Evolutionary conservation across 2,888 invertebrate species (phyloP), one percentile per base, ranked within the genome.

Genomic region (Pheosia gnoma): DNA sequence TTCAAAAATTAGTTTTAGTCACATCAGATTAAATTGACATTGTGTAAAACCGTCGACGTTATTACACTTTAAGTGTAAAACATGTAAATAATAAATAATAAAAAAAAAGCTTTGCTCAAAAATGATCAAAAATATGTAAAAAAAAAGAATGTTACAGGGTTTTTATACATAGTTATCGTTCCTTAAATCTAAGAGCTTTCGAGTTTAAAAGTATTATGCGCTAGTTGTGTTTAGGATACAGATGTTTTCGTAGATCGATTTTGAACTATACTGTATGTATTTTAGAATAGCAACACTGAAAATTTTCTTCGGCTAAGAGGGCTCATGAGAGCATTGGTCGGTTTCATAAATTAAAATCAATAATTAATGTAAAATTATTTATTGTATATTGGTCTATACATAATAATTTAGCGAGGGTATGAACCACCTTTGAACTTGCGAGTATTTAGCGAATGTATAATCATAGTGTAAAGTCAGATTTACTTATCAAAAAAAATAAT

Each of bases 71-170:
- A 47, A 47, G 47, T 47, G 47, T 47, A 47, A 47, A 47, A 37
- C 36, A 10, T 60, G 59, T 57, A 49, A 56, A 59, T 58, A 55
- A 39, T 37, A 39, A 39, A 70, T 52, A 45, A 54, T 59, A 54
- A 39, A 70, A 64, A 64, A 66, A 71, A 59, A 54, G 76, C 79
- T 85, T 57, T 85, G 86, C 85, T 86, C 86, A 85, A 86, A 80
- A 83, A 72, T 63, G 67, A 71, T 70, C 72, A 78, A 80, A 82
- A 70, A 60, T 47, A 13, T 41, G 57, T 55, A 39, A 55, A 41
- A 53, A 65, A 66, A 65, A 70, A 66, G 60, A 66, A 70, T 53
- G 60, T 60, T 78, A 85, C 85, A 86, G 85, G 86, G 85, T 83
- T 71, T 71, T 64, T 53, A 61, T 58, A 58, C 65, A 66, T 68